Conservation (phyloP, 2,113 vertebrate genomes). For the Panthera leo region DNA sequence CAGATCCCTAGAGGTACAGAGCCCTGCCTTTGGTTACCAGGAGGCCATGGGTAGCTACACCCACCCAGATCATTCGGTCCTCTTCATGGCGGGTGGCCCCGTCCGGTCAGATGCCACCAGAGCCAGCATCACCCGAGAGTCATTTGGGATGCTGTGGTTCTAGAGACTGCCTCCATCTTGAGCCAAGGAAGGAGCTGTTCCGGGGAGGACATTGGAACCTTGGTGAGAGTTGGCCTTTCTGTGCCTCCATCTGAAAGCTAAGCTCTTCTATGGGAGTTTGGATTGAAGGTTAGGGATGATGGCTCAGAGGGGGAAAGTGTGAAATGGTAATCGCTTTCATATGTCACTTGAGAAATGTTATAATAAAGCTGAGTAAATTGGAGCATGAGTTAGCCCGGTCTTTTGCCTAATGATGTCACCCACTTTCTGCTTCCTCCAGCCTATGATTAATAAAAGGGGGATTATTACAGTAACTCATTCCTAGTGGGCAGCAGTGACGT, state of each 20-base stretch:
- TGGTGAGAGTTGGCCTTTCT: not conserved
- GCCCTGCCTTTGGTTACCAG: not conserved
- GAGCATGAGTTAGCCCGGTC: conserved; percentile 82
- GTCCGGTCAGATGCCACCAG: not conserved
- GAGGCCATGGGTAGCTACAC: not conserved
- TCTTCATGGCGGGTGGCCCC: not conserved
- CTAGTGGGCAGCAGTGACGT: conserved; percentile 85
- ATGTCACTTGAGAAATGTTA: conserved; percentile 82
- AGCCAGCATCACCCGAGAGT: not conserved
- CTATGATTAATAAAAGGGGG: conserved; percentile 87
- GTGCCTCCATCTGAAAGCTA: conserved; percentile 41
- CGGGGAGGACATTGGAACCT: not conserved
- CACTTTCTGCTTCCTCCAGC: conserved; percentile 84
- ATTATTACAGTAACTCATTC: conserved; percentile 88
- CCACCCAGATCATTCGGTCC: too few species aligned
- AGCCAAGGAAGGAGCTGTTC: not conserved
- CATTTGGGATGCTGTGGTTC: not conserved
- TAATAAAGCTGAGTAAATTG: conserved; percentile 85
- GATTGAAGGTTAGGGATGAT: conserved; percentile 69
- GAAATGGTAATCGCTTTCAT: conserved; percentile 84
- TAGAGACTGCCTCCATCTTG: not conserved
- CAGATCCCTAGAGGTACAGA: not conserved
- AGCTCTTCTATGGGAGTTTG: conserved; percentile 76
- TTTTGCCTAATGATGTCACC: conserved; percentile 84
- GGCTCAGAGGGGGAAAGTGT: conserved; percentile 81